Base-by-base conservation (phyloP, 2,888 invertebrate genomes). In the Rhagophthalmus giganteus region DNA sequence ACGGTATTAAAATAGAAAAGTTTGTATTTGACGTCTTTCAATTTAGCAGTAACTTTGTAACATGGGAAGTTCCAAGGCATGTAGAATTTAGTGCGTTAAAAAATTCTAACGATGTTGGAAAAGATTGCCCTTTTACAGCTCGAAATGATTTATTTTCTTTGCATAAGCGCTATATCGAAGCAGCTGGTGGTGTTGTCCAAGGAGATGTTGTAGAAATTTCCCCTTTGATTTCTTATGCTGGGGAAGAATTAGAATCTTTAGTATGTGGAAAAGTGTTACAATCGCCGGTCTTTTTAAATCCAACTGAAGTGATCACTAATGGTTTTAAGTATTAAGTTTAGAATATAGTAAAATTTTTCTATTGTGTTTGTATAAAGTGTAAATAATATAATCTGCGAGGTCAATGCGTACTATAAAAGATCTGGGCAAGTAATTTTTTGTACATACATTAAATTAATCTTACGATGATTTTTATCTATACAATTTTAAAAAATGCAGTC, bases 1-100 rank as follows among this genome's bases (percentile, higher is more conserved):
- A 99, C 66, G 99, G 98, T 6, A 93, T 99, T 58, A 99, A 99
- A 78, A 88, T 99, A 76, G 99, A 99, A 70, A 99, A 98, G 74
- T 99, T 99, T 72, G 91, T 99, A 6, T 99, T 99, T 72, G 99
- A 99, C 74, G 96, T 98, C 0, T 99, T 99, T 70, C 90, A 90
- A 67, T 94, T 93, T 74, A 86, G 96, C 0, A 84, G 90, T 58
- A 87, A 87, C 63, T 92, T 99, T 68, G 93, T 90, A 7, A 92
- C 93, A 3, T 90, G 96, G 85, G 95, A 98, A 76, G 90, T 92
- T 0, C 82, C 88, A 0, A 83, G 98, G 32, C 87, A 90, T 60
- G 88, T 90, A 52, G 99, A 99, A 72, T 99, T 99, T 72, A 94
- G 97, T 62, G 96, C 98, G 0, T 75, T 99, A 58, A 99, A 99